Conservation (phyloP, 2,113 vertebrate genomes). For the Atrichornis clamosus region DNA sequence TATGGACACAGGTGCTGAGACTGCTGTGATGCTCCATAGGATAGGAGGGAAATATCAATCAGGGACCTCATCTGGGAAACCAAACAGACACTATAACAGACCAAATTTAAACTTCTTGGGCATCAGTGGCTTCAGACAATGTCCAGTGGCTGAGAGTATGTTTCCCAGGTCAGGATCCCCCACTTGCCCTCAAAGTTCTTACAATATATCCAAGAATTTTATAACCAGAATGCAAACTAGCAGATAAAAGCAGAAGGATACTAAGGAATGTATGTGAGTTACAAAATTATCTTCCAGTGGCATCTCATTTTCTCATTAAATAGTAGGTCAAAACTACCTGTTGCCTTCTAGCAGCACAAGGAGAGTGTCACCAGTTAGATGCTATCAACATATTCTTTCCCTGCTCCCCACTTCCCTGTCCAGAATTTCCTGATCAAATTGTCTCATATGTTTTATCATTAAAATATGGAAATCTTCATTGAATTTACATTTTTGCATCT, state of each 20-base stretch:
- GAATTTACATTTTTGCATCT: not conserved
- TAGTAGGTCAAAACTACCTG: not conserved
- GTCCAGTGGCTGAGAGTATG: not conserved
- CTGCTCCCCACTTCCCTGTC: rapidly evolving
- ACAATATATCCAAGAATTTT: not conserved
- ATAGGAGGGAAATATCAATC: not conserved
- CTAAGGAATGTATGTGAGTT: not conserved
- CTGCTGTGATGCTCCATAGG: not conserved
- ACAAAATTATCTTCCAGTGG: not conserved
- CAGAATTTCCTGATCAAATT: not conserved
- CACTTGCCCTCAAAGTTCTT: not conserved
- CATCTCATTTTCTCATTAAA: not conserved
- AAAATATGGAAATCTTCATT: not conserved
- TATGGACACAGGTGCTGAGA: not conserved
- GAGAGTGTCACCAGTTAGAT: not conserved
- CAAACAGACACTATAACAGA: not conserved
- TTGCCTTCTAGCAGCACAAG: not conserved
- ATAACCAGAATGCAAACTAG: not conserved
- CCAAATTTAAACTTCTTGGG: not conserved
- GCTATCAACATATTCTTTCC: not conserved
- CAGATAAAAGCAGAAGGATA: not conserved
- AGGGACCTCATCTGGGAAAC: not conserved
- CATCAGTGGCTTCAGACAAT: not conserved
- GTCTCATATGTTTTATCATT: not conserved
- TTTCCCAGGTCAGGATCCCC: not conserved